phyloP scores from a whole-genome alignment of 2,113 vertebrate species.

The Albula goreensis region DNA sequence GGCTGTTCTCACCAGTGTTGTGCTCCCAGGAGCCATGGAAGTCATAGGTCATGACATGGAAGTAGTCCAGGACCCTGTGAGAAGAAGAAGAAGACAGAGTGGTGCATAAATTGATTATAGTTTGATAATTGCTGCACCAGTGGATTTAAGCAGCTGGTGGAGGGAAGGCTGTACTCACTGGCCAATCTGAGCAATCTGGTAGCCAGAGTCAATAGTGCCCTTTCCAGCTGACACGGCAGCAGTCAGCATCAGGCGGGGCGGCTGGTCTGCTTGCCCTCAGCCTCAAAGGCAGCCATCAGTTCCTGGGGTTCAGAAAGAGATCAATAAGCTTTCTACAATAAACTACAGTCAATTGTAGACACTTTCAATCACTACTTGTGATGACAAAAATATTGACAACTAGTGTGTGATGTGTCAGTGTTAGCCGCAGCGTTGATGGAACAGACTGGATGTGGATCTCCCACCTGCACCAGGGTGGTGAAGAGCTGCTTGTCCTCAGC shows the following conservation, averaged over 20 bases:
- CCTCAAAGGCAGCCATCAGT: slow-evolving; percentile 68
- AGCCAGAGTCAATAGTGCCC: slow-evolving; percentile 67
- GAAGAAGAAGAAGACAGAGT: background rate
- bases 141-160: background rate
- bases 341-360: background rate
- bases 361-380: too few relatives aligned
- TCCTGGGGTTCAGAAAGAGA: slow-evolving; percentile 54
- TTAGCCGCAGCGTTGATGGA: background rate
- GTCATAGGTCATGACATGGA: slow-evolving; percentile 71
- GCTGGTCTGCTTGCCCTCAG: slow-evolving; percentile 65
- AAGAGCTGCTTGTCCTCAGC: slow-evolving; percentile 57
- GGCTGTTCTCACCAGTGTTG: slow-evolving; percentile 72
- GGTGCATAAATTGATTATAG: background rate
- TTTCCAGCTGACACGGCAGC: slow-evolving; percentile 69
- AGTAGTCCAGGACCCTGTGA: slow-evolving; percentile 72
- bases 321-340: background rate
- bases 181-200: slow-evolving; percentile 68
- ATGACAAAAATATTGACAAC: background rate
- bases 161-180: slow-evolving; percentile 57
- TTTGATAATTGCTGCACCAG: background rate
- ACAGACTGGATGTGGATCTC: background rate
- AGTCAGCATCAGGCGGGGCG: slow-evolving; percentile 71
- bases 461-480: slow-evolving; percentile 60
- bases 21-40: slow-evolving; percentile 51
- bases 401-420: too few relatives aligned